Evolutionary conservation across 2,113 vertebrate species (phyloP).

Genomic region (Cinclus cinclus): DNA sequence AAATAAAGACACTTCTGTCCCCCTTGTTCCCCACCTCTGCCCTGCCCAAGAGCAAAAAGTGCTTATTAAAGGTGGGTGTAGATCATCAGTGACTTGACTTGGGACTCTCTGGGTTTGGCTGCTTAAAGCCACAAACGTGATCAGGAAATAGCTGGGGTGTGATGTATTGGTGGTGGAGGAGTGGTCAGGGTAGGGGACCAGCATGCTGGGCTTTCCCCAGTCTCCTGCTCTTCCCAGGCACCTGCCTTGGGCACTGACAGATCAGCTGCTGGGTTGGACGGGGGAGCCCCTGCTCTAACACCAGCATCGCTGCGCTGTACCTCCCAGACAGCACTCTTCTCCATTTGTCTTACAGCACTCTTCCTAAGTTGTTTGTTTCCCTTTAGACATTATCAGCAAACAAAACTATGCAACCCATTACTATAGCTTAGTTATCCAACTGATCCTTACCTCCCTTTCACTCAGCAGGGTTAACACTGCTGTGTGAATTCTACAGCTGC

Average conservation of each 20-base stretch:
- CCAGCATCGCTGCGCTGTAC: not conserved
- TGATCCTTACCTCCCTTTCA: too few relatives aligned
- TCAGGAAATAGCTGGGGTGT: not conserved
- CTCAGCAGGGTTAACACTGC: not conserved
- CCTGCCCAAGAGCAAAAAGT: not conserved
- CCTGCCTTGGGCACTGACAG: fast-evolving
- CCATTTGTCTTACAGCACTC: fast-evolving
- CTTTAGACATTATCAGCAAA: not conserved
- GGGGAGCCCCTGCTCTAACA: not conserved
- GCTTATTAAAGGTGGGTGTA: not conserved
- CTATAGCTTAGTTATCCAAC: fast-evolving
- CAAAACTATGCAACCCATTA: not conserved
- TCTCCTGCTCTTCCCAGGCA: not conserved
- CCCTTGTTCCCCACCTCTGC: fast-evolving
- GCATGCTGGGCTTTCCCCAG: not conserved
- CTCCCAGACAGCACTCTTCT: not conserved
- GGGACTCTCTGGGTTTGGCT: not conserved
- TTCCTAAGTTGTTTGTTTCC: not conserved
- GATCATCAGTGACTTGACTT: not conserved
- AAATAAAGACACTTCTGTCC: not conserved
- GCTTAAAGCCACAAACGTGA: not conserved
- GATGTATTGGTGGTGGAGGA: not conserved
- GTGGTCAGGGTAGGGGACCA: not conserved
- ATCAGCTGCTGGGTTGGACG: not conserved
- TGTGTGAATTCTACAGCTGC: not conserved